Evolutionary conservation across 2,797 vertebrate species (phyloP).

Genomic region (Gymnothorax javanicus): DNA sequence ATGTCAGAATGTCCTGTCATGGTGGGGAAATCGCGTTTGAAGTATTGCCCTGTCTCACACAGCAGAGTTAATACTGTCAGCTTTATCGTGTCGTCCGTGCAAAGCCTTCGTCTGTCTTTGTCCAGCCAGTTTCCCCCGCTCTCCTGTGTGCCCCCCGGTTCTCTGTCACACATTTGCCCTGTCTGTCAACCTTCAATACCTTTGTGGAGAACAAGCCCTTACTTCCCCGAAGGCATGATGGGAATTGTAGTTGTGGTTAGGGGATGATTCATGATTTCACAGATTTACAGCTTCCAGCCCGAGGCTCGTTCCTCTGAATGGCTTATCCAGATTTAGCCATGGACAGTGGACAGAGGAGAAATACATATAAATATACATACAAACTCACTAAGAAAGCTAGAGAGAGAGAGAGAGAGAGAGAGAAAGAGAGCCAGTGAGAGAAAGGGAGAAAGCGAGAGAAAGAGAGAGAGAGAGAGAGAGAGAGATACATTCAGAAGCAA

Average conservation of each 20-base stretch:
- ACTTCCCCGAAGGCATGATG: slow-evolving; percentile 73
- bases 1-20: slow-evolving; percentile 79
- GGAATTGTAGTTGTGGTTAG: slow-evolving; percentile 73
- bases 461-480: neutral
- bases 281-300: slow-evolving; percentile 24
- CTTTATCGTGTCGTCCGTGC: slow-evolving; percentile 81
- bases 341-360: neutral
- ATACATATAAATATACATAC: neutral
- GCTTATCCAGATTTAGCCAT: slow-evolving; percentile 20
- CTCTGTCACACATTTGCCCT: slow-evolving; percentile 74
- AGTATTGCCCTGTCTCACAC: slow-evolving; percentile 83
- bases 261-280: slow-evolving; percentile 25
- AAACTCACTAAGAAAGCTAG: neutral
- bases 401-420: neutral
- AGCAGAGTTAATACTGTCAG: slow-evolving; percentile 79
- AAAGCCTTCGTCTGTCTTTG: slow-evolving; percentile 83
- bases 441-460: neutral
- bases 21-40: slow-evolving; percentile 83
- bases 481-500: neutral
- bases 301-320: neutral
- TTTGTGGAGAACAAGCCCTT: slow-evolving; percentile 71
- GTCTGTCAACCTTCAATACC: slow-evolving; percentile 75
- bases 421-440: neutral
- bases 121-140: slow-evolving; percentile 67
- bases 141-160: slow-evolving; percentile 74